Conservation (phyloP, 2,797 vertebrate species). For the Numenius phaeopus region DNA sequence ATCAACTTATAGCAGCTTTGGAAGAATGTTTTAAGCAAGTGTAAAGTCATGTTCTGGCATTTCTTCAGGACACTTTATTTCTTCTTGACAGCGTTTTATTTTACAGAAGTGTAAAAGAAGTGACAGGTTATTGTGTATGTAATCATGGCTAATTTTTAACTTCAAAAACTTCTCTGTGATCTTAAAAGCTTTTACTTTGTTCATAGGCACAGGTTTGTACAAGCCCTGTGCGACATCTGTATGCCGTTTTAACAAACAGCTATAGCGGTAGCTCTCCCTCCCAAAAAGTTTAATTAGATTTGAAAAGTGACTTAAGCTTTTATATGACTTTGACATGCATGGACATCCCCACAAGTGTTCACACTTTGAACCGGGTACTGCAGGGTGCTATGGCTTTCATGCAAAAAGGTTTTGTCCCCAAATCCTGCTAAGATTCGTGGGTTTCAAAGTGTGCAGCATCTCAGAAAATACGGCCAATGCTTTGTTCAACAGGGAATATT, state of each 20-base stretch:
- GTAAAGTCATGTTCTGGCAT: slow-evolving; percentile 45
- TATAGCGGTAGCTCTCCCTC: background rate
- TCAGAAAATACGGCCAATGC: background rate
- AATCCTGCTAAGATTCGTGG: background rate
- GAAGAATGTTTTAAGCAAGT: background rate
- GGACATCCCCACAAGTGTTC: background rate
- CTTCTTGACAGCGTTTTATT: slow-evolving; percentile 72
- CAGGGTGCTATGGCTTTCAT: background rate
- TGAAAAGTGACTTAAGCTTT: slow-evolving; percentile 1
- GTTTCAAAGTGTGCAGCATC: background rate
- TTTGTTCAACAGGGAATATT: background rate
- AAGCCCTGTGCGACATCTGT: slow-evolving; percentile 72
- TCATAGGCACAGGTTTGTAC: slow-evolving; percentile 79
- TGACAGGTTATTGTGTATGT: slow-evolving; percentile 76
- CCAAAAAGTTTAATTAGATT: slow-evolving; percentile 59
- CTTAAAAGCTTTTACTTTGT: slow-evolving; percentile 84
- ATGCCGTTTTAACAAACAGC: slow-evolving; percentile 51
- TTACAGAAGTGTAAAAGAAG: slow-evolving; percentile 70
- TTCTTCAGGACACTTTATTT: slow-evolving; percentile 63
- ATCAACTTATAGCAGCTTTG: slow-evolving; percentile 42
- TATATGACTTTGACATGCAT: background rate
- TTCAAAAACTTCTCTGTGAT: slow-evolving; percentile 81
- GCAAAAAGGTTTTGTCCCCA: background rate
- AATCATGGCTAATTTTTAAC: slow-evolving; percentile 79
- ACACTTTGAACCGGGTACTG: background rate